A percentile compares a stretch with the other conserved stretches of the same genome.
Evolutionary conservation across 2,888 invertebrate genomes (phyloP).

Genomic region (Xylota sylvarum): DNA sequence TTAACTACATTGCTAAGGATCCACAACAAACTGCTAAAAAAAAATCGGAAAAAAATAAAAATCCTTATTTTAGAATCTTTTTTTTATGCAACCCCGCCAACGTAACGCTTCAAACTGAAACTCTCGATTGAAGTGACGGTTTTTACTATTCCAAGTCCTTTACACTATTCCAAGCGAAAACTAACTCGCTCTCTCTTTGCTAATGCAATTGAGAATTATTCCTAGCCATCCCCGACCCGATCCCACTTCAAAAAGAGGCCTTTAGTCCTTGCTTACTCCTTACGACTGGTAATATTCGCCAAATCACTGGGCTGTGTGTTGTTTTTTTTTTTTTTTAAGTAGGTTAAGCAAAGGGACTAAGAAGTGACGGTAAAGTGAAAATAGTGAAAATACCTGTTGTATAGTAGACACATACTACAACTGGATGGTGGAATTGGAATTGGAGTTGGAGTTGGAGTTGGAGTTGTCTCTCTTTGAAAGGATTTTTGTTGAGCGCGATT

Average conservation of each 20-base stretch:
- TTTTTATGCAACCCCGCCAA: constrained; percentile 72
- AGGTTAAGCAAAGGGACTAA: constrained; percentile 68
- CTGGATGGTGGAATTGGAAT: constrained; percentile 8
- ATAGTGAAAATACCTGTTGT: constrained; percentile 71
- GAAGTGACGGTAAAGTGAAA: constrained; percentile 49
- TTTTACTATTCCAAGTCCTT: constrained; percentile 57
- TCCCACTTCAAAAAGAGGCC: constrained; percentile 21
- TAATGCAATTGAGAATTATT: constrained; percentile 61
- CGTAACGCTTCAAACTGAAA: constrained; percentile 75
- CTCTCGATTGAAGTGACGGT: constrained; percentile 67
- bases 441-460: constrained; percentile 36
- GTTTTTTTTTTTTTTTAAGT: constrained; percentile 57
- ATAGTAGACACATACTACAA: constrained; percentile 20
- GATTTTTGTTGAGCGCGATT: constrained; percentile 42
- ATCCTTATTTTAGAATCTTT: constrained; percentile 36
- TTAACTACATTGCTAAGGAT: constrained; percentile 25
- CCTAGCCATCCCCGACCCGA: constrained; percentile 27
- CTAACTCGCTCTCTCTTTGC: constrained; percentile 47
- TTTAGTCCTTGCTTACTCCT: constrained; percentile 7
- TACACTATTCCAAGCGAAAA: constrained; percentile 43
- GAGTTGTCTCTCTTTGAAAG: constrained; percentile 45
- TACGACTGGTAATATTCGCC: constrained; percentile 48
- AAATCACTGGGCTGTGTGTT: constrained; percentile 45
- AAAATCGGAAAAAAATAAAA: constrained; percentile 25
- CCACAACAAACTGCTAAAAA: constrained; percentile 32